Evolutionary conservation across 2,888 invertebrate genomes (phyloP).

Genomic region (Lacanobia oleracea): DNA sequence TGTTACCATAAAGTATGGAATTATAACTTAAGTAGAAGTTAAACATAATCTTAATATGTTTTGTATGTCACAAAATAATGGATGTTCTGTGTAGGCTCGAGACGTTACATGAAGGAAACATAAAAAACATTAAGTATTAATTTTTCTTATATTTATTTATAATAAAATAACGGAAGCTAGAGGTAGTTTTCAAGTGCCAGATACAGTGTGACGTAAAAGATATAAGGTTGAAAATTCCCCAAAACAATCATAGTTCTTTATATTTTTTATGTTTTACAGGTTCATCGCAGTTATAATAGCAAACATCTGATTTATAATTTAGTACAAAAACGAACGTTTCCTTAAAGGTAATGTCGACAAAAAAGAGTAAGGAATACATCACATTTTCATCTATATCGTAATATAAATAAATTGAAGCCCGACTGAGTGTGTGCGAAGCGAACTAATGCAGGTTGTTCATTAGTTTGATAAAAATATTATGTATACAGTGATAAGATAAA

Average conservation of each 20-base stretch:
- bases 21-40: not conserved
- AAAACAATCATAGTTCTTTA: not conserved
- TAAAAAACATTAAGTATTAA: constrained; percentile 7
- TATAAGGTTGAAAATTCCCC: not conserved
- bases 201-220: not conserved
- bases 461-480: not conserved
- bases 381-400: constrained; percentile 30
- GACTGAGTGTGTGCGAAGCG: constrained; percentile 26
- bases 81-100: not conserved
- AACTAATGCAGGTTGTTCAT: constrained; percentile 27
- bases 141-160: constrained; percentile 5
- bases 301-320: constrained; percentile 48
- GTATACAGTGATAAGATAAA: not conserved
- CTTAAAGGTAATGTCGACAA: constrained; percentile 54
- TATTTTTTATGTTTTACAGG: not conserved
- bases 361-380: constrained; percentile 45
- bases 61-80: not conserved
- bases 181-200: constrained; percentile 28
- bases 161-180: constrained; percentile 8
- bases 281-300: constrained; percentile 52
- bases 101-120: constrained; percentile 8
- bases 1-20: not conserved
- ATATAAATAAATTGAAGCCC: constrained; percentile 57
- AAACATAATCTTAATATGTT: not conserved
- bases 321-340: constrained; percentile 35